Evolutionary conservation across 2,888 invertebrate species (phyloP), one percentile per base, ranked within the genome.

Genomic region (Meliscaeva auricollis): DNA sequence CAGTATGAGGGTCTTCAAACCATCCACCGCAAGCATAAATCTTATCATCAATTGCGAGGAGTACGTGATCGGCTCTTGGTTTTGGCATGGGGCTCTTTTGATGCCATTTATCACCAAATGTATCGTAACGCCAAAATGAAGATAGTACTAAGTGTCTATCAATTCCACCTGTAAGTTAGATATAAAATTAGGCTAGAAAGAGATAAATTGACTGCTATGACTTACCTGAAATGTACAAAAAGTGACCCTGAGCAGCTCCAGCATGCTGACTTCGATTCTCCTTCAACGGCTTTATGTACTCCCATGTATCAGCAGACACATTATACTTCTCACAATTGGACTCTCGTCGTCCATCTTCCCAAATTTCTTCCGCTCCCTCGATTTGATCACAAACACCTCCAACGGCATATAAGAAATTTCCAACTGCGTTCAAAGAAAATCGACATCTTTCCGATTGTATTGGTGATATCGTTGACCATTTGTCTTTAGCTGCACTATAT

Each of bases 391-490:
- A 94, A 11, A 93, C 94, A 2, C 95, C 95, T 2, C 95, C 95
- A 50, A 95, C 94, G 0, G 95, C 95, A 89, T 94, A 95, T 50
- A 95, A 90, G 88, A 89, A 89, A 66, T 91, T 89, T 26, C 90
- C 91, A 44, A 95, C 93, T 0, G 94, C 94, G 88, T 94, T 95
- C 62, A 95, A 90, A 0, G 95, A 94, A 90, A 95, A 95, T 6
- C 95, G 92, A 88, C 95, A 95, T 38, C 95, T 91, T 89, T 95
- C 95, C 60, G 93, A 92, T 87, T 94, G 93, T 93, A 95, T 94
- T 11, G 95, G 94, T 3, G 95, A 94, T 89, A 96, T 95, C 5
- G 94, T 95, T 6, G 93, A 93, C 96, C 96, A 96, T 84, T 94
- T 93, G 88, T 95, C 93, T 30, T 93, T 93, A 30, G 93, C 91